Conservation (phyloP, 2,797 vertebrate species). For the Neoniphon sammara region DNA sequence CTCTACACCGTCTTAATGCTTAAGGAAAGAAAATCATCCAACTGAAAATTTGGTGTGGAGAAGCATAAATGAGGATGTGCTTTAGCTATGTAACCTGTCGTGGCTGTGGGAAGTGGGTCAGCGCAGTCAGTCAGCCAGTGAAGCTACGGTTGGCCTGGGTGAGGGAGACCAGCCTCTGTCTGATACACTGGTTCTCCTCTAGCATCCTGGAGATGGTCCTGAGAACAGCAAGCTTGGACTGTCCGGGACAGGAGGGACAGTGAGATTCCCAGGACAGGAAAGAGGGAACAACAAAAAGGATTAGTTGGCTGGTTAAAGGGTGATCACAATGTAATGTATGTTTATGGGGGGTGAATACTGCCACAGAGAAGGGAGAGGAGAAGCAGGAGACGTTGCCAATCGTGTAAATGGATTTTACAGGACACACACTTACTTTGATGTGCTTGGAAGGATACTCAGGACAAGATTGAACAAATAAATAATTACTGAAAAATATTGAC, state of each 20-base stretch:
- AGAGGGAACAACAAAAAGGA: neutral
- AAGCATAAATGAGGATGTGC: neutral
- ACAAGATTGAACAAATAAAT: too few species aligned
- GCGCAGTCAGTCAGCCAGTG: neutral
- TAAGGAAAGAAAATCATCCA: conserved; percentile 6
- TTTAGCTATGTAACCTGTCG: conserved; percentile 2
- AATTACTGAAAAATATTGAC: too few species aligned
- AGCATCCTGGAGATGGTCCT: conserved; percentile 90
- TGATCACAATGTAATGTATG: too few species aligned
- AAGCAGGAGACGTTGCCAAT: too few species aligned
- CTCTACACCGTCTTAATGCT: neutral
- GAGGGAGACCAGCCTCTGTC: conserved; percentile 80
- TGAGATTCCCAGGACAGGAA: conserved; percentile 14
- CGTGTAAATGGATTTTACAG: too few species aligned
- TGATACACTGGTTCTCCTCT: conserved; percentile 88
- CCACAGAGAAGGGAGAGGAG: too few species aligned
- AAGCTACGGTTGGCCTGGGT: conserved; percentile 43
- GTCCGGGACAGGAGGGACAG: conserved; percentile 19
- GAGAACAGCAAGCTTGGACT: conserved; percentile 82
- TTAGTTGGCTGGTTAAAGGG: neutral
- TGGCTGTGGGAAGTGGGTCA: neutral
- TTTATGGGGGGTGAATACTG: too few species aligned
- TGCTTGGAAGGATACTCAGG: too few species aligned
- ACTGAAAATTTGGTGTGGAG: neutral
- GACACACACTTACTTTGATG: too few species aligned